A percentile compares a stretch with the other conserved stretches of the same genome.
phyloP scores from a whole-genome alignment of 1,140 invertebrate species.

The Drosophila neocordata region DNA sequence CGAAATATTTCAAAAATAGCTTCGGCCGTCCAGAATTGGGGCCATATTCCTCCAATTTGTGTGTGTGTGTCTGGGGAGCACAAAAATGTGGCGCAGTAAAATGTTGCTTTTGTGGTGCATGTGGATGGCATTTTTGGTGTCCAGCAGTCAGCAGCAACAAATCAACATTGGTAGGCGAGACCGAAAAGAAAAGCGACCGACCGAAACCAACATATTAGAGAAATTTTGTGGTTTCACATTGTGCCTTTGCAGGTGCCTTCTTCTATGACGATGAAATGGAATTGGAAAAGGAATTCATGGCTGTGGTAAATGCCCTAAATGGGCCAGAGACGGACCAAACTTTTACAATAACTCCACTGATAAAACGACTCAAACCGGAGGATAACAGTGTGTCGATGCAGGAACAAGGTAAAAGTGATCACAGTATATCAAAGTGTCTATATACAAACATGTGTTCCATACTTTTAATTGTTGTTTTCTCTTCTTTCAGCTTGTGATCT shows the following conservation, averaged over 20 bases:
- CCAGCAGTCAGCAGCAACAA: constrained; percentile 57
- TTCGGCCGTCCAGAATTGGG: constrained; percentile 24
- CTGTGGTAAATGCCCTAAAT: constrained; percentile 80
- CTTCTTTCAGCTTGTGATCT: constrained; percentile 84
- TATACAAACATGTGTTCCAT: neutral
- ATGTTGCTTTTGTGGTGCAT: constrained; percentile 45
- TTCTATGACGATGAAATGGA: constrained; percentile 82
- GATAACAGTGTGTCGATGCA: constrained; percentile 65
- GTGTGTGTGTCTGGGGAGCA: constrained; percentile 18
- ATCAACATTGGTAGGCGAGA: constrained; percentile 67
- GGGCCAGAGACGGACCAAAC: constrained; percentile 51
- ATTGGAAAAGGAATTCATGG: constrained; percentile 82
- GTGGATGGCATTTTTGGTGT: constrained; percentile 64
- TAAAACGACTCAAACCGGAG: constrained; percentile 54
- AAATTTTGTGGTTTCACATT: neutral
- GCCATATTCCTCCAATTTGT: constrained; percentile 24
- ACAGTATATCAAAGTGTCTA: neutral
- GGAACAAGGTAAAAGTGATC: constrained; percentile 51
- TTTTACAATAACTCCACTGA: constrained; percentile 38
- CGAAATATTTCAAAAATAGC: constrained; percentile 41
- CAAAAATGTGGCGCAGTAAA: constrained; percentile 58
- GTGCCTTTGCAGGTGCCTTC: constrained; percentile 77
- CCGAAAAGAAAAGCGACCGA: neutral
- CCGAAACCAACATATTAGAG: neutral
- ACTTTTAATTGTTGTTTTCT: neutral